Conservation (phyloP, 2,888 invertebrate genomes). For the Brenthis daphne region DNA sequence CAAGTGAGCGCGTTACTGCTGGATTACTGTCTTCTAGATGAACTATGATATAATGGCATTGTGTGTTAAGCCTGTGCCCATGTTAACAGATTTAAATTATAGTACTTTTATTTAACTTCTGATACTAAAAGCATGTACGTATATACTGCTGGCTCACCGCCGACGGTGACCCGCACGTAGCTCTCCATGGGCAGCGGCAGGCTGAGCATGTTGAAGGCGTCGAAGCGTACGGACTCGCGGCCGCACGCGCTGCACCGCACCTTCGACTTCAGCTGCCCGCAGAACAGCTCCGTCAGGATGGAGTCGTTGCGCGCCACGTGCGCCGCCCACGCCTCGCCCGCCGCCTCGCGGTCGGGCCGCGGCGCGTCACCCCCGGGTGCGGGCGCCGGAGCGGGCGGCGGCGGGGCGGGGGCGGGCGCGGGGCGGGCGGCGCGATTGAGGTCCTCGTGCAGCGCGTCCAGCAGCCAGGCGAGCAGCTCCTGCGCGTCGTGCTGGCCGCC, state of each 20-base stretch:
- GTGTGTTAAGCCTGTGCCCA: too few relatives aligned
- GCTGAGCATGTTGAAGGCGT: slow-evolving; percentile 95
- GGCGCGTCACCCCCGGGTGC: slow-evolving; percentile 59
- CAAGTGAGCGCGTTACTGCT: too few relatives aligned
- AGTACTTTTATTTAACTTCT: too few relatives aligned
- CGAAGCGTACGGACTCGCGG: slow-evolving; percentile 93
- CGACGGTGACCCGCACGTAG: slow-evolving; percentile 88
- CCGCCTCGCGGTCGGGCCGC: slow-evolving; percentile 79
- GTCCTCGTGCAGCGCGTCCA: slow-evolving; percentile 96
- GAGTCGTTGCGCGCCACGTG: slow-evolving; percentile 92
- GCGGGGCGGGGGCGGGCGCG: slow-evolving; percentile 54
- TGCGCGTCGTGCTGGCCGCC: slow-evolving; percentile 97
- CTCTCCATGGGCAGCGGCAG: slow-evolving; percentile 95
- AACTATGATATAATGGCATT: too few relatives aligned
- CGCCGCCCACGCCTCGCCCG: slow-evolving; percentile 91
- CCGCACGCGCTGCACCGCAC: slow-evolving; percentile 92
- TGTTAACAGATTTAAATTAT: too few relatives aligned
- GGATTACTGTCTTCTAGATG: too few relatives aligned
- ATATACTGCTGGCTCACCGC: slow-evolving; percentile 72
- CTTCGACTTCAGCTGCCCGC: slow-evolving; percentile 95
- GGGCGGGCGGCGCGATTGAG: slow-evolving; percentile 86
- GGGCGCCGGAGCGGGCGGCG: slow-evolving; percentile 22
- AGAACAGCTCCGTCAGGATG: slow-evolving; percentile 94
- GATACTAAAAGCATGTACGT: too few relatives aligned
- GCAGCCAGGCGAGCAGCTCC: slow-evolving; percentile 94